Conservation (phyloP, 2,113 vertebrate genomes). For the Jaculus jaculus region DNA sequence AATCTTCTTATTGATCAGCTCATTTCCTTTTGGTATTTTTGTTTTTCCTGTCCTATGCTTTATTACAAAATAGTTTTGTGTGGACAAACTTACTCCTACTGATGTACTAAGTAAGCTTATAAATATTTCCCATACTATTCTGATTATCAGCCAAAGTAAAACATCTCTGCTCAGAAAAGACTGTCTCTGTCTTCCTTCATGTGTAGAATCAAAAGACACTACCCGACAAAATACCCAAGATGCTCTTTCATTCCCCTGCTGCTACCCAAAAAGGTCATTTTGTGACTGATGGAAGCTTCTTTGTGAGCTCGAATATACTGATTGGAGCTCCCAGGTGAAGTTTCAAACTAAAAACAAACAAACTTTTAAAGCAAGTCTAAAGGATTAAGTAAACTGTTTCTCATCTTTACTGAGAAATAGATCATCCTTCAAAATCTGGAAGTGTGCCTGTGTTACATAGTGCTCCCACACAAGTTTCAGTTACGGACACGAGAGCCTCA, state of each 20-base stretch:
- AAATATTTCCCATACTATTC: not conserved
- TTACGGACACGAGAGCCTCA: constrained; percentile 33
- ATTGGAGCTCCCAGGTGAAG: constrained; percentile 35
- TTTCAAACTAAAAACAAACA: constrained; percentile 51
- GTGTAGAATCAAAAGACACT: not conserved
- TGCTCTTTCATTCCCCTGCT: not conserved
- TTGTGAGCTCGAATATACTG: constrained; percentile 28
- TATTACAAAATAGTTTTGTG: not conserved
- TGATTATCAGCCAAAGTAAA: not conserved
- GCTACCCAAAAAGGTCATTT: not conserved
- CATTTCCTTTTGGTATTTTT: constrained; percentile 59
- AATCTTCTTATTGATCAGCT: not conserved
- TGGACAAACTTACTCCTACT: not conserved
- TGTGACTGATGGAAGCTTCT: not conserved
- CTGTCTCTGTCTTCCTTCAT: not conserved
- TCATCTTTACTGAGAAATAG: constrained; percentile 2
- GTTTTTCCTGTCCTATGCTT: constrained; percentile 56
- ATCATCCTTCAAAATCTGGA: not conserved
- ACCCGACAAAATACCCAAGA: not conserved
- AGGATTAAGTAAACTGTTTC: not conserved
- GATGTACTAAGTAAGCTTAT: not conserved
- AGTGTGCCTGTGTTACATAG: constrained; percentile 11
- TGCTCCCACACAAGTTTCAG: constrained; percentile 36
- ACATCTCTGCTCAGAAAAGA: not conserved
- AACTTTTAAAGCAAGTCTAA: constrained; percentile 21